phyloP scores from a whole-genome alignment of 2,113 vertebrate genomes.

The Calyptomena viridis region DNA sequence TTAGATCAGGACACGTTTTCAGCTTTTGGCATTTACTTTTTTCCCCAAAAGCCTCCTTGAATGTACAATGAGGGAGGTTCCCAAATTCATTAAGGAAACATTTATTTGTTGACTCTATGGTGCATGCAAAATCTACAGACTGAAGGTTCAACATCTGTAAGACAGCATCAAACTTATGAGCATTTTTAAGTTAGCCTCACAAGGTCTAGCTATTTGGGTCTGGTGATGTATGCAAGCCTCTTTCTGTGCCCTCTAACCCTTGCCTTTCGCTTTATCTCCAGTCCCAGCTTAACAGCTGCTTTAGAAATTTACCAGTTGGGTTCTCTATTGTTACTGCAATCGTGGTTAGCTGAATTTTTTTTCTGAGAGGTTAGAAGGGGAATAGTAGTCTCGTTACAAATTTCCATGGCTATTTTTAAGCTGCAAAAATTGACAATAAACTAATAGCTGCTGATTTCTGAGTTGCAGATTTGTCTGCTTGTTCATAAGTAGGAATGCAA shows the following conservation, averaged over 20 bases:
- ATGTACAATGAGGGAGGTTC: neutral
- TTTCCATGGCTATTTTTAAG: neutral
- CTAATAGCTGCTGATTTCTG: slow-evolving; percentile 11
- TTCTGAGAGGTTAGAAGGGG: neutral
- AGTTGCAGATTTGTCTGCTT: slow-evolving; percentile 13
- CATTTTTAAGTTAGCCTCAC: neutral
- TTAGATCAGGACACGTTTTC: neutral
- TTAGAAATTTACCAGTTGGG: neutral
- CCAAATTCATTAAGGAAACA: neutral
- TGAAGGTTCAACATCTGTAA: neutral
- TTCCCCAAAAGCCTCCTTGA: neutral
- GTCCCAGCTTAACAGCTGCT: neutral
- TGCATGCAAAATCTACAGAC: neutral
- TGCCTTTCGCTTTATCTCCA: neutral
- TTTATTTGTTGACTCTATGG: neutral
- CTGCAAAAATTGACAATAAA: neutral
- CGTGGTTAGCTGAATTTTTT: neutral
- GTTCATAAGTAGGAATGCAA: neutral
- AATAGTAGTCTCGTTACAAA: neutral
- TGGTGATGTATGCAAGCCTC: neutral
- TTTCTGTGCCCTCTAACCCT: neutral
- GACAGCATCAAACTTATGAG: neutral
- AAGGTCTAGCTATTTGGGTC: neutral
- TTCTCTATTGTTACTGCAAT: neutral
- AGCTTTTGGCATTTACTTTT: neutral